Evolutionary conservation across 2,888 invertebrate species (phyloP).

Genomic region (Brachyptera risi): DNA sequence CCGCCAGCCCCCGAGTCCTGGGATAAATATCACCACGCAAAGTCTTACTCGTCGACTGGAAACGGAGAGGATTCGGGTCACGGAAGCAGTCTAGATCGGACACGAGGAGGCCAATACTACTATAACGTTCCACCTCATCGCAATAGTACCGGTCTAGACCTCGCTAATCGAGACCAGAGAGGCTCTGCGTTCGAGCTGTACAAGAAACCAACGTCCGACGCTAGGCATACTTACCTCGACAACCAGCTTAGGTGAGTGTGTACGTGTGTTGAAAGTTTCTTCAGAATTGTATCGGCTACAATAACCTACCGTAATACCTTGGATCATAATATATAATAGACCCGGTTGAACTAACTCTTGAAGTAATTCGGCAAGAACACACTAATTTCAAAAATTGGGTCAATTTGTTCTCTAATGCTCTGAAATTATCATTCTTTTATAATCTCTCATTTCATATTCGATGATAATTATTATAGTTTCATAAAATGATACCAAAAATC

Average conservation of each 20-base stretch:
- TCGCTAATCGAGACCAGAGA: constrained; percentile 85
- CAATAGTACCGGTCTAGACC: constrained; percentile 52
- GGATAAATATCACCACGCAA: constrained; percentile 46
- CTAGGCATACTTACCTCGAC: constrained; percentile 39
- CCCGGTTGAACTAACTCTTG: too few relatives aligned
- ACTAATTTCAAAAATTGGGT: too few relatives aligned
- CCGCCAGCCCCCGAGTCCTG: constrained; percentile 51
- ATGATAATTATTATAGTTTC: too few relatives aligned
- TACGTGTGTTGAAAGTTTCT: too few relatives aligned
- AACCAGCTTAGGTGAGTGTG: constrained; percentile 39
- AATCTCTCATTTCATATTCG: too few relatives aligned
- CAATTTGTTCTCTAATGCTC: too few relatives aligned
- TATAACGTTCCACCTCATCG: constrained; percentile 47
- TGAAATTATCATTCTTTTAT: too few relatives aligned
- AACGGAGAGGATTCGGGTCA: constrained; percentile 45
- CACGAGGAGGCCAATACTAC: constrained; percentile 49
- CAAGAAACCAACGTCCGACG: constrained; percentile 67
- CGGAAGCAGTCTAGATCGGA: constrained; percentile 50
- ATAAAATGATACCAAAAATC: too few relatives aligned
- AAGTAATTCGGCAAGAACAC: too few relatives aligned
- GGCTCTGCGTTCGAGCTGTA: constrained; percentile 95
- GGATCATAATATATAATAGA: too few relatives aligned
- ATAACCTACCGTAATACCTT: too few relatives aligned
- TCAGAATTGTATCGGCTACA: too few relatives aligned
- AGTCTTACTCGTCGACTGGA: constrained; percentile 49